Conservation (phyloP, 2,113 vertebrate genomes). For the Tichodroma muraria region DNA sequence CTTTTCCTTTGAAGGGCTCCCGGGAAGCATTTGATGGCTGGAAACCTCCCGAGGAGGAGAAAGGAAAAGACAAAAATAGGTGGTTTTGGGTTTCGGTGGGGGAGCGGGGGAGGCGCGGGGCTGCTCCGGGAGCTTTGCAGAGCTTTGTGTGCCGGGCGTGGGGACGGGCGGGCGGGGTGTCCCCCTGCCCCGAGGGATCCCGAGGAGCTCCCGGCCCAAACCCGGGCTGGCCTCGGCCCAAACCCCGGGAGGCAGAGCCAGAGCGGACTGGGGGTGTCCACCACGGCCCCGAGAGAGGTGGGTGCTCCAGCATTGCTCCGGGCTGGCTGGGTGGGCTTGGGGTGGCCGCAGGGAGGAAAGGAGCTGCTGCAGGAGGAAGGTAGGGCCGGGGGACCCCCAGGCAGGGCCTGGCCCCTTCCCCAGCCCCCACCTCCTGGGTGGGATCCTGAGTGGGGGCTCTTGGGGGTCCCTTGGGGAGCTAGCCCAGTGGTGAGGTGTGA, state of each 20-base stretch:
- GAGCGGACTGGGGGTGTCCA: background rate
- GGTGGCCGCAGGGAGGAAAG: background rate
- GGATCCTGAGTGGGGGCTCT: background rate
- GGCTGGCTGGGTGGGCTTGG: background rate
- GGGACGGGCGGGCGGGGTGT: background rate
- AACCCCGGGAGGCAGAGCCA: background rate
- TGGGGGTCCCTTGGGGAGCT: background rate
- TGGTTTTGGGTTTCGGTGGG: constrained; percentile 41
- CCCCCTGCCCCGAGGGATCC: background rate
- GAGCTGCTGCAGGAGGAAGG: background rate
- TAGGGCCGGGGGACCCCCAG: background rate
- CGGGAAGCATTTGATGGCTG: constrained; percentile 16
- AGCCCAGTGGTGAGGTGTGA: background rate
- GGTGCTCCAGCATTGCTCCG: background rate
- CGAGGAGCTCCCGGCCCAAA: background rate
- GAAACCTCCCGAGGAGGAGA: constrained; percentile 20
- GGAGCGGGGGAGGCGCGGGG: background rate
- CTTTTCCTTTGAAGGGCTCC: background rate
- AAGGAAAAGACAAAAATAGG: background rate
- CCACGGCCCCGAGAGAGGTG: background rate
- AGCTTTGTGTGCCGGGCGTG: background rate
- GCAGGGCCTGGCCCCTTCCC: background rate
- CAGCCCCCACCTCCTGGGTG: background rate
- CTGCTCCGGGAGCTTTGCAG: background rate
- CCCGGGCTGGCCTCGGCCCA: fast-evolving